Percentiles rank a stretch among this genome's conserved stretches.
These are phyloP conservation scores for Clamator glandarius DNA, from an alignment of 2,797 vertebrate species.

Conservation along the genomic window DNA sequence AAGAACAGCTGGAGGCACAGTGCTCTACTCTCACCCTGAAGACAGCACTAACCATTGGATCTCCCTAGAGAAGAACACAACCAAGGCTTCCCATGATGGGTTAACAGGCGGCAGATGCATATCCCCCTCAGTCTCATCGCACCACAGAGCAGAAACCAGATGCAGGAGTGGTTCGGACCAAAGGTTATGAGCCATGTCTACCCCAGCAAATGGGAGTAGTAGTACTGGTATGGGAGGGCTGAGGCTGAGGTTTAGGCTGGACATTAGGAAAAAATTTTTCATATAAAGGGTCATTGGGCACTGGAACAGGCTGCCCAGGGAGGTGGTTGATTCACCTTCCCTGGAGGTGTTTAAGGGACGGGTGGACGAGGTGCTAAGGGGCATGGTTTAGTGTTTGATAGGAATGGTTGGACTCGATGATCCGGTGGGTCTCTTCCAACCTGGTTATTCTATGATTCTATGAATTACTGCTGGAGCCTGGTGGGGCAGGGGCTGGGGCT, in stretches of 20 bases:
- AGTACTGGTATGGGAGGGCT: not conserved
- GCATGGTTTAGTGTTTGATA: too few relatives aligned
- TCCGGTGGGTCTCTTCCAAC: too few relatives aligned
- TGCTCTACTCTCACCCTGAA: not conserved
- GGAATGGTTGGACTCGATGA: too few relatives aligned
- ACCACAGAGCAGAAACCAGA: not conserved
- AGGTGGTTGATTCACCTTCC: too few relatives aligned
- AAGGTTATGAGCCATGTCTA: not conserved
- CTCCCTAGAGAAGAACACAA: not conserved
- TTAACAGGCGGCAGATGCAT: not conserved
- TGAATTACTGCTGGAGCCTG: not conserved
- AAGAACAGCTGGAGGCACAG: not conserved
- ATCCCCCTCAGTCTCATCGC: not conserved
- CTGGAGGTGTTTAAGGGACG: too few relatives aligned
- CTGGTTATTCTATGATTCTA: too few relatives aligned
- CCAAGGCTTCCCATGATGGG: accelerated
- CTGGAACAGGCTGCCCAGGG: too few relatives aligned
- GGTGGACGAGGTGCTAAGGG: too few relatives aligned
- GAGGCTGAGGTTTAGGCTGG: too few relatives aligned
- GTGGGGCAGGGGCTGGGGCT: not conserved
- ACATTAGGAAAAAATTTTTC: too few relatives aligned
- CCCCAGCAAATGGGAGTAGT: not conserved
- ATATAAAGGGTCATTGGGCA: too few relatives aligned
- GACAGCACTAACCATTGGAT: not conserved
- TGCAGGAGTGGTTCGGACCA: not conserved